Base-by-base conservation (phyloP, 2,113 vertebrate genomes). In the Neodon shergylaensis region DNA sequence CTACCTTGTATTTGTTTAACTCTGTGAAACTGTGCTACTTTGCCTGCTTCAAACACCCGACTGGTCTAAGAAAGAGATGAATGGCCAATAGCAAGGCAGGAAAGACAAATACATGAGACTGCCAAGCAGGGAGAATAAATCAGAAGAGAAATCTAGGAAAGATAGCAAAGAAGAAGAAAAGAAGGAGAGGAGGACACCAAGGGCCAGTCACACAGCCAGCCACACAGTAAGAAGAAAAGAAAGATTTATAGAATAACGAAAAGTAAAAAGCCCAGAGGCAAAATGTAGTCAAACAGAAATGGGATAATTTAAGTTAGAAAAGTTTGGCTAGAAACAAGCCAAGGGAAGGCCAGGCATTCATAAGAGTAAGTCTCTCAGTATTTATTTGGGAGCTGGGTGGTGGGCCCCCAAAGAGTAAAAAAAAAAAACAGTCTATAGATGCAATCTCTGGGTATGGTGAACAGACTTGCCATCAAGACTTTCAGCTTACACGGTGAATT, bases 401-500 rank as follows among this genome's bases (percentile, higher is more conserved):
- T 17, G 3, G 36, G 17, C 66, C 16, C 68, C 68, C 68, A n/a
- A 72, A 70, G 16, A 70, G 36, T 70, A n/a, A n/a, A 72, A 72
- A 33, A 21, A 21, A n/a, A n/a, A n/a, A n/a, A 91, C 31, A 33
- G 84, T 96, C n/a, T 91, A 21, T 79, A 52, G 82, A 89, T 63
- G 17, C 12, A 7, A 47, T 93, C 79, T 90, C 36, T 81, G 72
- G 70, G 44, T 52, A 92, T 61, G 52, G 4, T 36, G n/a, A 79
- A 94, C 73, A 91, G 84, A 92, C 0, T 78, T 90, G 49, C 33
- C 65, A 74, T 31, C 8, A 68, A 42, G 83, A 36, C 19, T 65
- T 83, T 17, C 58, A 42, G 16, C 1, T 42, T 42, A 42, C 24
- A 28, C 28, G 14, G 58, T 39, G 63, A 28, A 16, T 16, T 63